A percentile compares a stretch with the other conserved stretches of the same genome.
phyloP scores from a whole-genome alignment of 2,797 vertebrate species.

The Chromobotia macracanthus region DNA sequence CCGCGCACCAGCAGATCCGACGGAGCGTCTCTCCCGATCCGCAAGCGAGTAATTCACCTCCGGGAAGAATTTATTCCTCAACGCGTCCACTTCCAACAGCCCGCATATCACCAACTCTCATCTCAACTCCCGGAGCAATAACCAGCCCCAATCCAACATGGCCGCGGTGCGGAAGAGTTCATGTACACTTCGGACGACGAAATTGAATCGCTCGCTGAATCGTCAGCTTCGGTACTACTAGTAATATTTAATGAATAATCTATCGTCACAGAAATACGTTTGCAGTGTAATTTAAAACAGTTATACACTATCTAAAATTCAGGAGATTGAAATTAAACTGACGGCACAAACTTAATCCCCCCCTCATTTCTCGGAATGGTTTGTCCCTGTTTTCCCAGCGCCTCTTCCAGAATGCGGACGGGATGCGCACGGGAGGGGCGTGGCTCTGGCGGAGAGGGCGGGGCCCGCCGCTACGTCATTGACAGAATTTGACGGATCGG shows the following conservation, averaged over 20 bases:
- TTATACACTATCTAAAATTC: not conserved
- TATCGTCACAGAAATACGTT: too few relatives aligned
- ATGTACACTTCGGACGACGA: conserved; percentile 54
- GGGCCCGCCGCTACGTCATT: conserved; percentile 10
- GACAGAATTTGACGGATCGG: not conserved
- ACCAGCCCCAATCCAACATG: conserved; percentile 88
- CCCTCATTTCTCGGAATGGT: conserved; percentile 48
- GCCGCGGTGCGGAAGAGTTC: conserved; percentile 79
- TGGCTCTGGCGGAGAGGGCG: conserved; percentile 24
- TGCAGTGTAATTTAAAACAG: too few relatives aligned
- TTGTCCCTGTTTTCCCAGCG: conserved; percentile 61
- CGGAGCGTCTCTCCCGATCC: conserved; percentile 7
- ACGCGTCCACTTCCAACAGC: conserved; percentile 13
- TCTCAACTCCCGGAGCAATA: conserved; percentile 74
- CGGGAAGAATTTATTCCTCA: conserved; percentile 6
- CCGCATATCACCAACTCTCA: conserved; percentile 76
- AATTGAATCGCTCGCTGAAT: too few relatives aligned
- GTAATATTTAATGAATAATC: too few relatives aligned
- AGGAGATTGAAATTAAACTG: not conserved
- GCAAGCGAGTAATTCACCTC: not conserved
- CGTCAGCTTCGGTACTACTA: not conserved
- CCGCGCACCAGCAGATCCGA: conserved; percentile 19
- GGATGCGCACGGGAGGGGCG: conserved; percentile 53
- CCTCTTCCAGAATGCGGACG: conserved; percentile 59
- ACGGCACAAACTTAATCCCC: too few relatives aligned